Base-by-base conservation (phyloP, 2,113 vertebrate species). In the Elanoides forficatus region DNA sequence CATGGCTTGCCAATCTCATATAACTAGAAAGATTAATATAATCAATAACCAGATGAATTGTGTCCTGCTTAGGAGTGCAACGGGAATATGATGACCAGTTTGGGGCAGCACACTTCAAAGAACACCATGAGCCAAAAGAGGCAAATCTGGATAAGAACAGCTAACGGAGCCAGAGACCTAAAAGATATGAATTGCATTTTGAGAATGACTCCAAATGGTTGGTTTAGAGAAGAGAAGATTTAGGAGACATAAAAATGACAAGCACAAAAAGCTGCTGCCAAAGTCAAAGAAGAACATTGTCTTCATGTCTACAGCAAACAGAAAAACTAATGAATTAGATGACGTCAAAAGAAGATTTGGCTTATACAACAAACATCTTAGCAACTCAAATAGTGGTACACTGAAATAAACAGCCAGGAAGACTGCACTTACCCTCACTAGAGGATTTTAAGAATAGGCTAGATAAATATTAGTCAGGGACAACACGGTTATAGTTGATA, bases 21-120 rank as follows among this genome's bases (percentile, higher is more conserved):
- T 76, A 8, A 68, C 32, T 86, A 68, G 29, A 66, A 59, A 68
- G 42, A 36, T 68, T 43, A 75, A 50, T 62, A 22, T 34, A 43
- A 62, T 52, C 7, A 17, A 72, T 84, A 84, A 52, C 14, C n/a
- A 55, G 9, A n/a, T 59, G 3, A 80, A 91, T 56, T 80, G 15
- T 5, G 23, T 23, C 68, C 34, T 76, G 17, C 9, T 73, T 68
- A 47, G 15, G 38, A 58, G 11, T 29, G n/a, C 34, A 60, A 8
- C 36, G 11, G 26, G 22, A 82, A 36, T 53, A 48, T 0, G 0
- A 42, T 8, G 13, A 50, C 32, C 38, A 40, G 23, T 62, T 82
- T 80, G 9, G 15, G 25, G 21, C 48, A 76, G 27, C 36, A 68
- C 2, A 17, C n/a, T 72, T 67, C 2, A 3, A 58, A 74, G 60